Base-by-base conservation (phyloP, 2,113 vertebrate species). In the Embiotoca jacksoni region DNA sequence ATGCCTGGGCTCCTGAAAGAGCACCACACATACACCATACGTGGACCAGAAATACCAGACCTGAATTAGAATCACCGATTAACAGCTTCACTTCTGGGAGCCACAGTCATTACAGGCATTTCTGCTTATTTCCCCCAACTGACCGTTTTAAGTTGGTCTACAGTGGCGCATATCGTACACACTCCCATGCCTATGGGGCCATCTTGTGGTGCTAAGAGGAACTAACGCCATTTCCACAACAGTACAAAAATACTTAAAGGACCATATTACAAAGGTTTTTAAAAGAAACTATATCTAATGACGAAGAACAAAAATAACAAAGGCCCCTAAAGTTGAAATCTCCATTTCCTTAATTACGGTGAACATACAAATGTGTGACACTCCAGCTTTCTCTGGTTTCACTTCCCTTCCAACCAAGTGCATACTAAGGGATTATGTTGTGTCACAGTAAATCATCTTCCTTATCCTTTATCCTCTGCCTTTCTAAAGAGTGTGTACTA, bases 151-250 rank as follows among this genome's bases (percentile, higher is more conserved):
- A 84, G 85, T 75, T 44, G 41, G 36, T 64, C 50, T 33, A 8
- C n/a, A 14, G 30, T 41, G 1, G 15, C 33, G 2, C 14, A 63
- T 31, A 4, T 54, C 16, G 32, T 58, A 50, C 15, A 23, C 3
- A 54, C 31, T n/a, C 1, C 5, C 35, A 5, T 41, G 80, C 67
- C 53, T 52, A 52, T 69, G 59, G 80, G 2, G 86, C 89, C 88
- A 88, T 84, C 88, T 85, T 67, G 85, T 90, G 92, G 83, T 36
- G 14, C 0, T 31, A 4, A 39, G 7, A 16, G 57, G 66, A 10
- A 71, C 32, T 70, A 13, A 59, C 50, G 39, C n/a, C 7, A 56
- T 16, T 13, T 16, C 50, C 30, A 32, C 4, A 35, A 46, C 5
- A 31, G 16, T 50, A 60, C 5, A 68, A 35, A 55, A 44, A 37